Conservation (phyloP, 2,888 invertebrate genomes). For the Drosophila aldrichi region DNA sequence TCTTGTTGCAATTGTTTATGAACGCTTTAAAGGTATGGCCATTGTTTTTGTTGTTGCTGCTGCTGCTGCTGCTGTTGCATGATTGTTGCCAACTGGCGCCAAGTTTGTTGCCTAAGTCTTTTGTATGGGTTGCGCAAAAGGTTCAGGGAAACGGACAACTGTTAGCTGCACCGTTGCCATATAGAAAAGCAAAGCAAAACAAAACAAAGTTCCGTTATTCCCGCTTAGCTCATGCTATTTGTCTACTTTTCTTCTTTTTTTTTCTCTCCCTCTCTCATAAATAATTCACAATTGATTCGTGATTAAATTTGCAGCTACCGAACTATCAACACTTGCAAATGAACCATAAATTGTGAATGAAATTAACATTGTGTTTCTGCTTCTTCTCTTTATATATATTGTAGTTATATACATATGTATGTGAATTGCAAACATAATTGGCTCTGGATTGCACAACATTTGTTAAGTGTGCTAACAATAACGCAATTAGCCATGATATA, state of each 20-base stretch:
- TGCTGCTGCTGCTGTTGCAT: conserved; percentile 64
- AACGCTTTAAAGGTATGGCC: conserved; percentile 27
- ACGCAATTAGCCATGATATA: conserved; percentile 51
- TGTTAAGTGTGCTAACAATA: conserved; percentile 56
- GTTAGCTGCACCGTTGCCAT: conserved; percentile 27
- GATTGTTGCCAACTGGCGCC: conserved; percentile 73
- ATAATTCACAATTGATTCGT: conserved; percentile 52
- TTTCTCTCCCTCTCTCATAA: conserved; percentile 23
- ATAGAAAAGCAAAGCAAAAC: neutral
- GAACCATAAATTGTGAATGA: conserved; percentile 48
- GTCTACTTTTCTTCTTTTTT: conserved; percentile 4
- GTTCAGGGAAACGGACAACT: conserved; percentile 38
- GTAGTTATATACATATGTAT: neutral
- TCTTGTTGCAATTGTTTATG: conserved; percentile 26
- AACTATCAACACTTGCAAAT: conserved; percentile 74
- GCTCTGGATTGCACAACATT: conserved; percentile 45
- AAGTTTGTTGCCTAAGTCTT: conserved; percentile 79
- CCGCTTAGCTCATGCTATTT: conserved; percentile 35
- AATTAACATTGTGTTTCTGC: conserved; percentile 25
- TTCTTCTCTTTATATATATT: neutral
- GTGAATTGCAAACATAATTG: conserved; percentile 50
- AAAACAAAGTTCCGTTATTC: conserved; percentile 29
- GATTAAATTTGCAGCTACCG: conserved; percentile 64
- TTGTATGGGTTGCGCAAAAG: conserved; percentile 71
- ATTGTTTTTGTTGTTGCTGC: conserved; percentile 29